Conservation (phyloP, 2,888 invertebrate species). For the Epsilonema sp. region DNA sequence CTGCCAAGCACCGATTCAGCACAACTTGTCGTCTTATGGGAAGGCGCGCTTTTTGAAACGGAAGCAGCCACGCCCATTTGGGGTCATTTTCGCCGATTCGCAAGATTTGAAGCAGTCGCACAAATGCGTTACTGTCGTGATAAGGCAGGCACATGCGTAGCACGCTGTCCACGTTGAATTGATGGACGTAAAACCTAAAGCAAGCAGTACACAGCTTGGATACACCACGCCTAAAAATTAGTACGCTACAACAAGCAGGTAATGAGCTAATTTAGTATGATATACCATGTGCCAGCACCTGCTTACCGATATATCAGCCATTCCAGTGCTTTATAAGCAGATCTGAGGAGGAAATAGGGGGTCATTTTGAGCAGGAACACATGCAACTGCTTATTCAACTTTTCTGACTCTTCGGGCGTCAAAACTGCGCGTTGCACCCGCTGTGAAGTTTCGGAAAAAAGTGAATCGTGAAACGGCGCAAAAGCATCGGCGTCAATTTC, state of each 20-base stretch:
- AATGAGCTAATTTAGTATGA: no score
- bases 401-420: constrained; percentile 49
- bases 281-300: neutral
- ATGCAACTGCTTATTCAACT: constrained; percentile 51
- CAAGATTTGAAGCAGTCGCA: constrained; percentile 51
- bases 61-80: constrained; percentile 31
- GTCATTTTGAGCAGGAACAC: constrained; percentile 56
- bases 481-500: no score
- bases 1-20: constrained; percentile 6
- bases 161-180: constrained; percentile 62
- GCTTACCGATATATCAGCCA: constrained; percentile 60
- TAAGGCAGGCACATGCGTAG: constrained; percentile 67
- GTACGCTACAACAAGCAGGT: no score
- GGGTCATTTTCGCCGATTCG: constrained; percentile 36
- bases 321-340: constrained; percentile 72
- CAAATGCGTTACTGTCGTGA: constrained; percentile 74
- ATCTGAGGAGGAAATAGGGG: constrained; percentile 65
- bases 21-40: constrained; percentile 18
- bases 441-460: no score
- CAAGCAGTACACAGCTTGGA: neutral
- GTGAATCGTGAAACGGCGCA: no score
- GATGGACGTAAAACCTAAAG: constrained; percentile 56
- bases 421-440: constrained; percentile 39
- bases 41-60: constrained; percentile 12
- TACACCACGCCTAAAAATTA: no score